Conservation (phyloP, 2,113 vertebrate species). For the Etheostoma spectabile region DNA sequence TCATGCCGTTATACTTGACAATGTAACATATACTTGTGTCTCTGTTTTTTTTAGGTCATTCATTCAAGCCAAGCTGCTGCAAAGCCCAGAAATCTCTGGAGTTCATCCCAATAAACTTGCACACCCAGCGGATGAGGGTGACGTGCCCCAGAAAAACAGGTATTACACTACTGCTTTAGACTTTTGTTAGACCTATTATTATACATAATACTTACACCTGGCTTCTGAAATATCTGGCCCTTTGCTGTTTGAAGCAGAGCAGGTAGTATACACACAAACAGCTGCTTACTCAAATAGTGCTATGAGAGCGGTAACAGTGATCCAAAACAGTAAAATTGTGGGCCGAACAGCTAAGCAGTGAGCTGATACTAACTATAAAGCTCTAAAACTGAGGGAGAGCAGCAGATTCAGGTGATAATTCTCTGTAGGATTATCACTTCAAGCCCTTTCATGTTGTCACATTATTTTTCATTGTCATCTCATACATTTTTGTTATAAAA, state of each 20-base stretch:
- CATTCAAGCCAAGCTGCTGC: slow-evolving; percentile 97
- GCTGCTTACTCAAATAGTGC: not conserved
- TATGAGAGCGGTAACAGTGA: not conserved
- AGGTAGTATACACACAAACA: not conserved
- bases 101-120: slow-evolving; percentile 97
- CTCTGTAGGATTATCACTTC: not conserved
- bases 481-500: not conserved
- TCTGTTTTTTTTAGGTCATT: slow-evolving; percentile 86
- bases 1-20: not conserved
- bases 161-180: slow-evolving; percentile 63
- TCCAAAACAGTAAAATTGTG: not conserved
- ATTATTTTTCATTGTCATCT: not conserved
- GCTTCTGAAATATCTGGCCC: not conserved
- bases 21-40: slow-evolving; percentile 39
- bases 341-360: not conserved
- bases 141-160: slow-evolving; percentile 93
- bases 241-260: not conserved
- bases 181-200: slow-evolving; percentile 5
- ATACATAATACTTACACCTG: not conserved
- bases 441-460: not conserved
- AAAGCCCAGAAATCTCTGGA: slow-evolving; percentile 97
- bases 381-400: not conserved
- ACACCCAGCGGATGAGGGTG: slow-evolving; percentile 96
- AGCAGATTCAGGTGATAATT: not conserved
- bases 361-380: not conserved